Percentiles rank a stretch among this genome's conserved stretches.
Conservation (phyloP, 1,140 invertebrate genomes). For the Chlorops oryzae region DNA sequence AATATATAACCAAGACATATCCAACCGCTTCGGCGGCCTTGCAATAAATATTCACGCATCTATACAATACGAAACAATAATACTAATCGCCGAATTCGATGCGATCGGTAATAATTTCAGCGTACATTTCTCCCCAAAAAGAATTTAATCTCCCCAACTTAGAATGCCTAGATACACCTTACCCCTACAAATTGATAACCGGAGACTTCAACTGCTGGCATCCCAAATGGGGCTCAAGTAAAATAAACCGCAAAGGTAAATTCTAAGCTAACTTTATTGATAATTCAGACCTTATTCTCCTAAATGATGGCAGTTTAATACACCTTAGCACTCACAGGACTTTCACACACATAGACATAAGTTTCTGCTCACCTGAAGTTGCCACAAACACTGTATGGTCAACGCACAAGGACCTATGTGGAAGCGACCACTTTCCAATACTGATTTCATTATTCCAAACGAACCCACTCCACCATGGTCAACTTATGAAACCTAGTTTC, state of each 20-base stretch:
- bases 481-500: too few species aligned
- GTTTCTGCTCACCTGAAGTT: not conserved
- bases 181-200: too few species aligned
- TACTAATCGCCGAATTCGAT: not conserved
- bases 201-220: not conserved
- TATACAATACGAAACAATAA: not conserved
- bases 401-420: not conserved
- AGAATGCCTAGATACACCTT: too few species aligned
- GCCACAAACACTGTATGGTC: not conserved
- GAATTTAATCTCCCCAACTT: too few species aligned
- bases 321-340: conserved; percentile 6
- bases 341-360: conserved; percentile 1
- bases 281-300: not conserved
- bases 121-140: too few species aligned
- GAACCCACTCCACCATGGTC: too few species aligned
- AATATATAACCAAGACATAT: not conserved
- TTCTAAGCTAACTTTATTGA: not conserved
- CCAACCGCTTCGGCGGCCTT: not conserved
- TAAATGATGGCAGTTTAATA: not conserved
- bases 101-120: too few species aligned
- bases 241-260: not conserved
- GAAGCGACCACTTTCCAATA: conserved; percentile 5
- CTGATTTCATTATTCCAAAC: not conserved
- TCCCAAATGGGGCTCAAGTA: not conserved
- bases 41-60: not conserved